phyloP scores from a whole-genome alignment of 2,888 invertebrate species.

The Bombylius discolor region DNA sequence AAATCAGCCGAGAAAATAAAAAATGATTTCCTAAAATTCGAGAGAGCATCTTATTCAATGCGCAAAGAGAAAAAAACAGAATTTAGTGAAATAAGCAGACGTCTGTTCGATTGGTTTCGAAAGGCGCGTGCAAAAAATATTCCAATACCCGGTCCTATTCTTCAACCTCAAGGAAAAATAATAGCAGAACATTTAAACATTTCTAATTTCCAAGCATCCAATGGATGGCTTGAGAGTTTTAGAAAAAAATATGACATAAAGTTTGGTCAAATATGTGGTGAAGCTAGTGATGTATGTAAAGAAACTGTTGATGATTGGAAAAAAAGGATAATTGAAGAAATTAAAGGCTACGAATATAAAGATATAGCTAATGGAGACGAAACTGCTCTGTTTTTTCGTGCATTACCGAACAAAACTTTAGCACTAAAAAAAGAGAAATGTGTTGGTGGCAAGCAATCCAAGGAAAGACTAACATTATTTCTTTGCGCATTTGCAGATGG shows the following conservation, averaged over 20 bases:
- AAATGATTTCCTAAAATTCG: too few species aligned
- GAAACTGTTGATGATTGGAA: conserved; percentile 3
- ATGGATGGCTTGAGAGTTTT: conserved; percentile 7
- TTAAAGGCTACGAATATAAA: conserved; percentile 3
- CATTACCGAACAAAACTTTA: conserved; percentile 19
- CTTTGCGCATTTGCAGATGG: conserved; percentile 17
- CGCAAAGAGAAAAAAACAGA: too few species aligned
- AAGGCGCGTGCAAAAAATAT: too few species aligned
- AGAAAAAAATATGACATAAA: conserved; percentile 4
- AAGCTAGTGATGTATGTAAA: conserved; percentile 4
- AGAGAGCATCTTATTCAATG: too few species aligned
- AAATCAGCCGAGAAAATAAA: too few species aligned
- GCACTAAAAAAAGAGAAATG: too few species aligned
- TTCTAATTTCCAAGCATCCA: conserved; percentile 2
- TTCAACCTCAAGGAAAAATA: conserved; percentile 1
- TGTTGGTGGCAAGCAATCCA: conserved; percentile 18
- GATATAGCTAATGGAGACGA: conserved; percentile 17
- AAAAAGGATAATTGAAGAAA: not conserved
- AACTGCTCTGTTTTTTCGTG: conserved; percentile 20
- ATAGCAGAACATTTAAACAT: not conserved
- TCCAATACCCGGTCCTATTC: not conserved
- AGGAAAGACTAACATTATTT: conserved; percentile 19
- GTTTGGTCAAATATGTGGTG: conserved; percentile 5
- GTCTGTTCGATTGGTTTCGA: too few species aligned
- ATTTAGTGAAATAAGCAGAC: too few species aligned